These are phyloP conservation scores for Nothocercus julius DNA, from an alignment of 2,113 vertebrate species.

Conservation along the genomic window DNA sequence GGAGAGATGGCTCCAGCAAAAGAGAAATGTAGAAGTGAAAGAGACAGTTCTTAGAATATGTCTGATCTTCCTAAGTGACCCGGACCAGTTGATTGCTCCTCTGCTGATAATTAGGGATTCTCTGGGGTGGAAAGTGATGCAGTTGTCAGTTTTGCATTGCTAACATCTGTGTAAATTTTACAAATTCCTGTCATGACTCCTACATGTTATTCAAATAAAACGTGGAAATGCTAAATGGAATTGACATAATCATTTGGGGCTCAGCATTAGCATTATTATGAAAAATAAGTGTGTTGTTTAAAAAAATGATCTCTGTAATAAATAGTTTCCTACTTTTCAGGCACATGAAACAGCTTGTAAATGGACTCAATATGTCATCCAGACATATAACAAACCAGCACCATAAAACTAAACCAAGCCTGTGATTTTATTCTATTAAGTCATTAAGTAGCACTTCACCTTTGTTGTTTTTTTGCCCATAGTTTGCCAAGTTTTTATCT, in stretches of 20 bases:
- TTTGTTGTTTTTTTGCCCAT: background rate
- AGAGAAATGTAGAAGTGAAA: background rate
- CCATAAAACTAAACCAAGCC: background rate
- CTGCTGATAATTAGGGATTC: background rate
- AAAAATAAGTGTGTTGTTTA: background rate
- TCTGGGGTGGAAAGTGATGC: background rate
- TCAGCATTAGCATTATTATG: background rate
- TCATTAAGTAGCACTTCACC: background rate
- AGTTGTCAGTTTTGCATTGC: background rate
- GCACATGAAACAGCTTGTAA: background rate
- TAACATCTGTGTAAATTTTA: constrained; percentile 25
- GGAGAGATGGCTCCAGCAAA: background rate
- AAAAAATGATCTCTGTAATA: background rate
- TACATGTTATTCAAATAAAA: background rate
- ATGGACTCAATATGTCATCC: background rate
- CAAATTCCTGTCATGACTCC: background rate
- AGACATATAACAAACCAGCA: background rate
- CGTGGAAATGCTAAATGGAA: background rate
- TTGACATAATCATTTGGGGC: background rate
- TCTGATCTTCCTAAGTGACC: accelerated
- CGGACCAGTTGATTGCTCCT: accelerated
- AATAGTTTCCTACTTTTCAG: background rate
- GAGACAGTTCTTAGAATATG: background rate
- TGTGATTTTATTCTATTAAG: background rate
- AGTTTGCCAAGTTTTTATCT: background rate